These are phyloP conservation scores for Callyntrura sp. DNA, from an alignment of 2,888 invertebrate species.

Conservation along the genomic window DNA sequence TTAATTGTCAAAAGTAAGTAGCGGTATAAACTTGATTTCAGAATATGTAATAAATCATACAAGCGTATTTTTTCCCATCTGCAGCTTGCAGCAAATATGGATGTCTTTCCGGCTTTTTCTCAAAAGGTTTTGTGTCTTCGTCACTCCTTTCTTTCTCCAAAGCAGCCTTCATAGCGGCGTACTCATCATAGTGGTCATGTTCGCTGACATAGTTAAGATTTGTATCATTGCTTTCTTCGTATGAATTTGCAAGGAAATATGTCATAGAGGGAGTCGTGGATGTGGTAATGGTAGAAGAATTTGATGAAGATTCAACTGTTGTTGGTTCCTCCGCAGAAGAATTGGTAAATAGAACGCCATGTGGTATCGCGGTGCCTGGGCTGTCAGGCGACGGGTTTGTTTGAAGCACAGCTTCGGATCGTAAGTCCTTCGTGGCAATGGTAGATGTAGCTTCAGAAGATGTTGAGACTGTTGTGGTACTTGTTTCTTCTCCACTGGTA, in stretches of 20 bases:
- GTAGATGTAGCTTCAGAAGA: conserved; percentile 18
- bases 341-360: conserved; percentile 27
- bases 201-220: conserved; percentile 63
- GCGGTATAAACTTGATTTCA: too few relatives aligned
- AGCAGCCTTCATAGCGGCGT: conserved; percentile 66
- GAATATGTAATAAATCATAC: conserved; percentile 18
- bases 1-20: background rate
- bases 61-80: conserved; percentile 72
- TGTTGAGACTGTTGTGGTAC: background rate
- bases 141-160: conserved; percentile 60
- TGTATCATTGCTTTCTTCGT: conserved; percentile 62
- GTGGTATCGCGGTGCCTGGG: background rate
- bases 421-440: background rate
- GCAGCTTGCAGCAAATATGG: conserved; percentile 72
- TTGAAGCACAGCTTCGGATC: conserved; percentile 15
- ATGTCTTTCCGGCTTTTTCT: conserved; percentile 8
- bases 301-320: background rate
- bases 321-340: background rate
- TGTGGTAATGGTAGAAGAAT: background rate
- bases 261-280: background rate
- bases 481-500: background rate
- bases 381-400: background rate
- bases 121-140: conserved; percentile 9
- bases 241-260: conserved; percentile 36
- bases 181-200: conserved; percentile 74